Percentiles rank a stretch among this genome's conserved stretches.
Conservation (phyloP, 1,140 invertebrate genomes). For the Calephelis nemesis region DNA sequence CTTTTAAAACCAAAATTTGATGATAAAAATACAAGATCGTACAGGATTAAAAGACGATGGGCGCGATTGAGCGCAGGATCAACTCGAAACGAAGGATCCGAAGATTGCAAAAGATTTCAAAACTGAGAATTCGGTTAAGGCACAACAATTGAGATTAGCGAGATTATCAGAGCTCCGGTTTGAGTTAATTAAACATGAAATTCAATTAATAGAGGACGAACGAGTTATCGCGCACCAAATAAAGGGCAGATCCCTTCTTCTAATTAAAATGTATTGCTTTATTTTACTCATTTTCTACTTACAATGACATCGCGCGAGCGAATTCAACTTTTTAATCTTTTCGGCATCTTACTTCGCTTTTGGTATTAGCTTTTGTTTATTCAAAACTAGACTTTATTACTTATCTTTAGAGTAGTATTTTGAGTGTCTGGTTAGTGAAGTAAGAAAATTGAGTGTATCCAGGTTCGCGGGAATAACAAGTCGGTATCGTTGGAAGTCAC, state of each 20-base stretch:
- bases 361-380: conserved; percentile 29
- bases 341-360: conserved; percentile 57
- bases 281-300: conserved; percentile 79
- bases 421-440: background rate
- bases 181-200: conserved; percentile 78
- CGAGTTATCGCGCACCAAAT: conserved; percentile 74
- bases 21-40: background rate
- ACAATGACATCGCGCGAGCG: conserved; percentile 74
- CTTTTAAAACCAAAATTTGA: too few relatives aligned
- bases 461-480: conserved; percentile 49
- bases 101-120: conserved; percentile 39
- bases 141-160: conserved; percentile 55
- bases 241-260: conserved; percentile 72
- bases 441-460: conserved; percentile 56
- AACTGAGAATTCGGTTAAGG: conserved; percentile 52
- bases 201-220: conserved; percentile 74
- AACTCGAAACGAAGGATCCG: background rate
- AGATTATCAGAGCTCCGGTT: conserved; percentile 59
- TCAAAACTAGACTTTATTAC: conserved; percentile 31
- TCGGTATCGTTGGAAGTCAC: conserved; percentile 62
- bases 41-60: background rate
- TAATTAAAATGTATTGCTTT: conserved; percentile 79
- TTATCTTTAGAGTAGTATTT: conserved; percentile 32
- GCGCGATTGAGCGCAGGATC: background rate
- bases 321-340: conserved; percentile 77